phyloP scores from a whole-genome alignment of 2,797 vertebrate species.

The Acanthurus lineatus region DNA sequence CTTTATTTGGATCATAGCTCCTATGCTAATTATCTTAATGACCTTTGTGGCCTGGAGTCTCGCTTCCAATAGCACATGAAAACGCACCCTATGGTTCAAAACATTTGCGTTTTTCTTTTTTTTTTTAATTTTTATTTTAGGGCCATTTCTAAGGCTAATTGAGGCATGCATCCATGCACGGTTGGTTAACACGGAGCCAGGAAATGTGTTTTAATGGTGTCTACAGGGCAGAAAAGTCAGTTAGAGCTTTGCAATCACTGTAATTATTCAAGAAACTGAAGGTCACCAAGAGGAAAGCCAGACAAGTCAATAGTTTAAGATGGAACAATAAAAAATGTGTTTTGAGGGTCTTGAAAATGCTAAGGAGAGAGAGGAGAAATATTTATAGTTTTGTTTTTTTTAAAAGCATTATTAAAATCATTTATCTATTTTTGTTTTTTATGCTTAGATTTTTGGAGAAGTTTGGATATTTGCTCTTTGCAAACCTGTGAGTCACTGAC shows the following conservation, averaged over 20 bases:
- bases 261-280: slow-evolving; percentile 73
- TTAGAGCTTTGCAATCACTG: slow-evolving; percentile 60
- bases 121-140: slow-evolving; percentile 33
- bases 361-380: neutral
- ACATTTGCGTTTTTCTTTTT: slow-evolving; percentile 33
- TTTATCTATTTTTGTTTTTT: too few species aligned
- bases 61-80: slow-evolving; percentile 36
- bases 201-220: slow-evolving; percentile 72
- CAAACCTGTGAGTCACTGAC: too few species aligned
- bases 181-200: slow-evolving; percentile 53
- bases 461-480: too few species aligned
- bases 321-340: slow-evolving; percentile 7
- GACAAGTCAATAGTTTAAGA: slow-evolving; percentile 3
- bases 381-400: neutral
- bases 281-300: slow-evolving; percentile 56
- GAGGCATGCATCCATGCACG: slow-evolving; percentile 46
- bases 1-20: slow-evolving; percentile 52
- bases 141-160: slow-evolving; percentile 65
- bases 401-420: too few species aligned
- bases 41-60: slow-evolving; percentile 55
- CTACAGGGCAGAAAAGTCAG: slow-evolving; percentile 54
- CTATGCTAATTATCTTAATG: slow-evolving; percentile 66
- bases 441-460: too few species aligned
- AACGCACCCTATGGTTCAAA: slow-evolving; percentile 44
- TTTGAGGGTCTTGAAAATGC: slow-evolving; percentile 1